Evolutionary conservation across 1,140 invertebrate genomes (phyloP).

Genomic region (Streblospio benedicti): DNA sequence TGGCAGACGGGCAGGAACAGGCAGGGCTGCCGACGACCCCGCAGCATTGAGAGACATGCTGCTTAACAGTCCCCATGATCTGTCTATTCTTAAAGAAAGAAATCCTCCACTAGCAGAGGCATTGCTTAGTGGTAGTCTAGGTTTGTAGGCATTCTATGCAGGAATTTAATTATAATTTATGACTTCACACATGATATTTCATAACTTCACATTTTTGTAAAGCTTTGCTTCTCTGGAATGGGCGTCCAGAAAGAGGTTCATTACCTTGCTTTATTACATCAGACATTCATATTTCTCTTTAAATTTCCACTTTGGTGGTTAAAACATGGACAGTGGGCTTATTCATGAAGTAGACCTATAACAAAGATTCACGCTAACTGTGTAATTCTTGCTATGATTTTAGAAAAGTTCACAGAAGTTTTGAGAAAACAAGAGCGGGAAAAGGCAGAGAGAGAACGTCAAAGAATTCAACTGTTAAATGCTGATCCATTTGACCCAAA

Average conservation of each 20-base stretch:
- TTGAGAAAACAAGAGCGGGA: slow-evolving; percentile 48
- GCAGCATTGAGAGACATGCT: slow-evolving; percentile 81
- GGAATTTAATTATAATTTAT: not conserved
- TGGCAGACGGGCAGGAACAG: slow-evolving; percentile 9
- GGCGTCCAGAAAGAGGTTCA: too few relatives aligned
- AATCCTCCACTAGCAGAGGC: slow-evolving; percentile 88
- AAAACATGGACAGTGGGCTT: too few relatives aligned
- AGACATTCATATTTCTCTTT: too few relatives aligned
- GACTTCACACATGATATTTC: too few relatives aligned
- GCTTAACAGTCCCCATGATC: slow-evolving; percentile 80
- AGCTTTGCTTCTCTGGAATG: too few relatives aligned
- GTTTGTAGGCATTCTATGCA: slow-evolving; percentile 36
- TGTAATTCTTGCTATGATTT: slow-evolving; percentile 21
- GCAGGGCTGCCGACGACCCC: slow-evolving; percentile 61
- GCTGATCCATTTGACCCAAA: slow-evolving; percentile 92
- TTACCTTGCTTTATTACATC: too few relatives aligned
- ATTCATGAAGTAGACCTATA: too few relatives aligned
- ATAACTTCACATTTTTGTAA: too few relatives aligned
- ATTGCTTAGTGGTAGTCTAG: slow-evolving; percentile 68
- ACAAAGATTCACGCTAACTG: too few relatives aligned
- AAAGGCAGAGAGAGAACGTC: slow-evolving; percentile 52
- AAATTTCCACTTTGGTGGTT: too few relatives aligned
- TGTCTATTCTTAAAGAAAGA: slow-evolving; percentile 83
- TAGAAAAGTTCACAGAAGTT: slow-evolving; percentile 72
- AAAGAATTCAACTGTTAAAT: slow-evolving; percentile 75